Evolutionary conservation across 2,797 vertebrate genomes (phyloP).

Genomic region (Champsocephalus esox): DNA sequence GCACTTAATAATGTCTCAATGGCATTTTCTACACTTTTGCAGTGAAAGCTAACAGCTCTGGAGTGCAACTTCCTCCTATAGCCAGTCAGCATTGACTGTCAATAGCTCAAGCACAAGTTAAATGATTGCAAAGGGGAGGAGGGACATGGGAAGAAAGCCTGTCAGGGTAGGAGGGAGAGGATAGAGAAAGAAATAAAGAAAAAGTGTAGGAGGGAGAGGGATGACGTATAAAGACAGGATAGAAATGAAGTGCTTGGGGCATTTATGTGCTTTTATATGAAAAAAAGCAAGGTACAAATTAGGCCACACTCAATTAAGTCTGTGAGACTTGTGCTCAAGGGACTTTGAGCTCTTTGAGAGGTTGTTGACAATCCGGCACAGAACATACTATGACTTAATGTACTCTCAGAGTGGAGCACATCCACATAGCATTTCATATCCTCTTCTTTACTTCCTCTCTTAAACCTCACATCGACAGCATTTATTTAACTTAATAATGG

Average conservation of each 20-base stretch:
- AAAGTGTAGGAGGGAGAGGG: constrained; percentile 63
- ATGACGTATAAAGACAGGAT: constrained; percentile 70
- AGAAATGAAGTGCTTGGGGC: constrained; percentile 77
- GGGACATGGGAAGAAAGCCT: constrained; percentile 59
- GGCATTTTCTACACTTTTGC: constrained; percentile 47
- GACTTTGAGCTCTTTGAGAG: constrained; percentile 78
- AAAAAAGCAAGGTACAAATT: constrained; percentile 81
- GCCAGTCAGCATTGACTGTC: constrained; percentile 46
- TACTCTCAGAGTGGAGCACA: constrained; percentile 39
- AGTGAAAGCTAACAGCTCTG: constrained; percentile 42
- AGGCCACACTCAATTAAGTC: constrained; percentile 83
- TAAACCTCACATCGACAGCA: background rate
- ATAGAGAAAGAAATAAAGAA: constrained; percentile 43
- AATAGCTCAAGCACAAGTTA: constrained; percentile 52
- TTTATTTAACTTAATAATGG: constrained; percentile 2
- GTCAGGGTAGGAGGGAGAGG: constrained; percentile 65
- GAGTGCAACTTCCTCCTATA: constrained; percentile 34
- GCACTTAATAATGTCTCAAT: constrained; percentile 50
- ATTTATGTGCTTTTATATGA: constrained; percentile 79
- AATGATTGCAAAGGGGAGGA: constrained; percentile 51
- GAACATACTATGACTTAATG: constrained; percentile 67
- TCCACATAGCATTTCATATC: constrained; percentile 9
- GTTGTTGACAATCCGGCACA: constrained; percentile 70
- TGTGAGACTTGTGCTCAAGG: constrained; percentile 75
- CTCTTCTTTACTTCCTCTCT: background rate